Evolutionary conservation across 2,113 vertebrate species (phyloP), one percentile per base, ranked within the genome.

Genomic region (Acinonyx jubatus): DNA sequence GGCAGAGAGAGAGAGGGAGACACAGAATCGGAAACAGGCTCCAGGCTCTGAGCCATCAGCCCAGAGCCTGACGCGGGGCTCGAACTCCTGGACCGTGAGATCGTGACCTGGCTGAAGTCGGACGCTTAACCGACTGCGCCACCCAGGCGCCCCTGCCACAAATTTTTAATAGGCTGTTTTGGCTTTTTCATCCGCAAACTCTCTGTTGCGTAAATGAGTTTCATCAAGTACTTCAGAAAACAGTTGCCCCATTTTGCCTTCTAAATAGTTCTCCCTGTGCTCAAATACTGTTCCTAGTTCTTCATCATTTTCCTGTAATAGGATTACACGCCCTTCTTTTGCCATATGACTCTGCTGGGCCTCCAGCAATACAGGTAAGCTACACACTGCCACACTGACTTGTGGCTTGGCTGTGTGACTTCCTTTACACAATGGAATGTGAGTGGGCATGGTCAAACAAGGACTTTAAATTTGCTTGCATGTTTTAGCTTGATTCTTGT

Each of bases 181-280:
- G 48, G 3, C 61, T 89, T 96, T 91, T 93, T 74, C 29, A 45
- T 25, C 31, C 8, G 57, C 66, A 97, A 97, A 91, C 4, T 57
- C 38, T 92, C 88, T 66, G 63, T 38, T 55, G 13, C 25, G 50
- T 96, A 90, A 81, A 89, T 65, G 7, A 82, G 45, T 86, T 94
- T 52, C 61, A 74, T 74, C 65, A 86, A 97, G 41, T 94, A 52
- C 66, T 97, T 96, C 78, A 94, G n/a, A 66, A 57, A 97, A 79
- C 9, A 76, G 14, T 93, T 84, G 96, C 76, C 65, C 25, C 38
- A 36, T 41, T 86, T 78, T 87, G 27, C 84, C 65, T 85, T 88
- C 63, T 65, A 41, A 81, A 71, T 36, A 83, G 14, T 36, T 96
- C 65, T 69, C 12, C 29, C 36, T 76, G 0, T 63, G 50, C 36